These are phyloP conservation scores for Euplexia lucipara DNA, from an alignment of 2,888 invertebrate genomes.

Conservation along the genomic window DNA sequence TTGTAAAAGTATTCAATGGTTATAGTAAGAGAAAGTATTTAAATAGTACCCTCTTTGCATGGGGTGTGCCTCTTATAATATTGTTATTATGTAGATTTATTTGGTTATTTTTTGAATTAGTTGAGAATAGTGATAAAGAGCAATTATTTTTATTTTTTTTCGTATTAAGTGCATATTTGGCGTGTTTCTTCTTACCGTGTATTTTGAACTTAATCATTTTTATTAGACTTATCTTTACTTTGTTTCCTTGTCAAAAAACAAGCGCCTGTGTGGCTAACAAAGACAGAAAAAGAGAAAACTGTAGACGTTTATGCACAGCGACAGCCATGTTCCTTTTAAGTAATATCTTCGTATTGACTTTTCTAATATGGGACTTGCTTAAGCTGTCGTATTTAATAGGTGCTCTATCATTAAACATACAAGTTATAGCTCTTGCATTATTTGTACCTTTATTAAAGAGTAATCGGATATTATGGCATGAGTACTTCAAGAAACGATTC, in stretches of 20 bases:
- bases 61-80: conserved; percentile 19
- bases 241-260: conserved; percentile 2
- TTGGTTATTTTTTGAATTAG: neutral
- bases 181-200: conserved; percentile 2
- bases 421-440: conserved; percentile 11
- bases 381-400: neutral
- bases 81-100: neutral
- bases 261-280: neutral
- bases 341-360: conserved; percentile 9
- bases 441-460: conserved; percentile 30
- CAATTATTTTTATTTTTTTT: neutral
- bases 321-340: conserved; percentile 27
- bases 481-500: conserved; percentile 9
- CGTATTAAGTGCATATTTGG: neutral
- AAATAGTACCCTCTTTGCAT: conserved; percentile 32
- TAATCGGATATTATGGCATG: conserved; percentile 14
- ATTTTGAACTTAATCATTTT: conserved; percentile 24
- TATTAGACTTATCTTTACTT: conserved; percentile 9
- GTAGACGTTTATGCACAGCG: conserved; percentile 18
- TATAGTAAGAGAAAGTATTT: conserved; percentile 26
- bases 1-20: conserved; percentile 34
- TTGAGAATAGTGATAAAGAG: neutral
- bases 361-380: conserved; percentile 6
- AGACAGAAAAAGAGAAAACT: conserved; percentile 1
- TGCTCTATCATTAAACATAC: conserved; percentile 8